Conservation (phyloP, 2,888 invertebrate species). For the Yponomeuta evonymella region DNA sequence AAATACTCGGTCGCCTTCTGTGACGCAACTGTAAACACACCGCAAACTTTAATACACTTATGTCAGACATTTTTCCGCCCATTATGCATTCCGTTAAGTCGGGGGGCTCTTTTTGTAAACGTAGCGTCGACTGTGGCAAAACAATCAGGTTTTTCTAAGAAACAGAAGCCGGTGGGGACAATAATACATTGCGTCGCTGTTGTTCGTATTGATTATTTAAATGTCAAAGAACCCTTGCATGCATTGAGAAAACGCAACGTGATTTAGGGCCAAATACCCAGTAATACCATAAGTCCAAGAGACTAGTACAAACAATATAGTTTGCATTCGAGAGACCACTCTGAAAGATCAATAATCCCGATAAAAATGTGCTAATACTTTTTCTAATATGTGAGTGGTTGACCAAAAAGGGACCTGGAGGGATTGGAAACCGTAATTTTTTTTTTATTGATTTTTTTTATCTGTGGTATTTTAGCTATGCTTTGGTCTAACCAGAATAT, state of each 20-base stretch:
- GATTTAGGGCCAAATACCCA: no score
- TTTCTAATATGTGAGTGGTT: no score
- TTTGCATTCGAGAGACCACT: no score
- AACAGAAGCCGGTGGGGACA: not conserved
- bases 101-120: not conserved
- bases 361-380: no score
- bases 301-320: no score
- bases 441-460: no score
- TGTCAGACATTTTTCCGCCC: conserved; percentile 63
- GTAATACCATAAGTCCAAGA: no score
- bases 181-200: not conserved
- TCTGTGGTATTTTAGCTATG: no score
- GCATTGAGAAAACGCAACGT: not conserved
- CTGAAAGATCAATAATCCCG: no score
- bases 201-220: not conserved
- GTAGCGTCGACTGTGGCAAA: not conserved
- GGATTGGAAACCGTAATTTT: no score
- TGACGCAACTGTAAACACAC: conserved; percentile 18
- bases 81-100: conserved; percentile 60
- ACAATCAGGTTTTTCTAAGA: not conserved
- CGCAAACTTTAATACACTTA: conserved; percentile 66
- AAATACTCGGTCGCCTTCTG: not conserved
- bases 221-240: not conserved
- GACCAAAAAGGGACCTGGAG: no score
- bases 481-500: no score